phyloP scores from a whole-genome alignment of 2,888 invertebrate species.

The Cylloceria caligata region DNA sequence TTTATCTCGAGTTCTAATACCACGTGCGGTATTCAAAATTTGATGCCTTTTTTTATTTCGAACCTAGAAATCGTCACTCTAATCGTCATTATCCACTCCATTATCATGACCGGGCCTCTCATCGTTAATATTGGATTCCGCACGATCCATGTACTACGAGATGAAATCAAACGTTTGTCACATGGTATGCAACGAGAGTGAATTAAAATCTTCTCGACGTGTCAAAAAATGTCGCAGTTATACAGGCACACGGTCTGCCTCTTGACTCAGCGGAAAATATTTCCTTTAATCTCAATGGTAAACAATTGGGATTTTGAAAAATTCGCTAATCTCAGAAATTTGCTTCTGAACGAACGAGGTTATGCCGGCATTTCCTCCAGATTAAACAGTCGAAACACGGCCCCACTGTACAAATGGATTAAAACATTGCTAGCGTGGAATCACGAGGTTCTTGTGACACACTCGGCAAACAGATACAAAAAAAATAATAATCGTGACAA shows the following conservation, averaged over 20 bases:
- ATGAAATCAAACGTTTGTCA: conserved; percentile 17
- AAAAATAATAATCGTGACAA: conserved; percentile 23
- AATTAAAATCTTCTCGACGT: conserved; percentile 21
- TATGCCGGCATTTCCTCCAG: conserved; percentile 68
- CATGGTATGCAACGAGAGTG: conserved; percentile 10
- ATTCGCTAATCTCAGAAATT: conserved; percentile 26
- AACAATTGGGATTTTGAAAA: conserved; percentile 53
- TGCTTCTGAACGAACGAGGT: conserved; percentile 71
- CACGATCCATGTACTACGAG: too few relatives aligned
- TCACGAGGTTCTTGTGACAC: not conserved
- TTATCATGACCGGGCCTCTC: not conserved
- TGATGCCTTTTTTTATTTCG: not conserved
- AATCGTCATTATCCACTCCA: not conserved
- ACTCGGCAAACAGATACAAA: not conserved
- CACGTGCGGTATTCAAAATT: not conserved
- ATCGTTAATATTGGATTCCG: too few relatives aligned
- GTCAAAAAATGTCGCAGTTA: conserved; percentile 74
- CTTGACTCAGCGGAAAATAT: conserved; percentile 7
- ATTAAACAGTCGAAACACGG: not conserved
- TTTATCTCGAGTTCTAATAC: not conserved
- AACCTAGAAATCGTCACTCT: not conserved
- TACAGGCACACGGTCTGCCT: conserved; percentile 65
- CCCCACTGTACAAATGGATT: conserved; percentile 27
- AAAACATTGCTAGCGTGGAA: not conserved
- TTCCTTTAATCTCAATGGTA: conserved; percentile 35